Evolutionary conservation across 2,888 invertebrate species (phyloP).

Genomic region (Graphium colonna): DNA sequence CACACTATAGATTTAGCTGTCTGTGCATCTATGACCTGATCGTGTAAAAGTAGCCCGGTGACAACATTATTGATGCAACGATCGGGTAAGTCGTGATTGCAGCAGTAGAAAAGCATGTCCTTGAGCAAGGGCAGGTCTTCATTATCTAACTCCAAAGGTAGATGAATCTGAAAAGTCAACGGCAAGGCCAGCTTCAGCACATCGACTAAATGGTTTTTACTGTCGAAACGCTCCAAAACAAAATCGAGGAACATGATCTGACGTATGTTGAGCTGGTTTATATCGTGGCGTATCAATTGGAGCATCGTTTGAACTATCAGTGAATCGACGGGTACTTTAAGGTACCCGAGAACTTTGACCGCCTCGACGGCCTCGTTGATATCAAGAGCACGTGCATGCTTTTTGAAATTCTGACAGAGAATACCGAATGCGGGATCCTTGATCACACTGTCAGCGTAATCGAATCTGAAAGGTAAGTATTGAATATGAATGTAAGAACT

Average conservation of each 20-base stretch:
- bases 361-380: constrained; percentile 78
- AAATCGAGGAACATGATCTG: constrained; percentile 83
- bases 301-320: constrained; percentile 82
- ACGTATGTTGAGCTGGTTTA: constrained; percentile 80
- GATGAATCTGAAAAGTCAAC: constrained; percentile 82
- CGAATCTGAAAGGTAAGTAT: constrained; percentile 38
- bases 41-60: constrained; percentile 66
- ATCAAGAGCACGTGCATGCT: constrained; percentile 73
- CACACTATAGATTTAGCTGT: constrained; percentile 76
- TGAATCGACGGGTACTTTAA: constrained; percentile 80
- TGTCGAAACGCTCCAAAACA: constrained; percentile 71
- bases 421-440: constrained; percentile 78
- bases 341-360: constrained; percentile 77
- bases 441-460: constrained; percentile 59
- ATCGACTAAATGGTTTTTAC: constrained; percentile 78
- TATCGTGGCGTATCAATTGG: constrained; percentile 80
- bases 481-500: not conserved
- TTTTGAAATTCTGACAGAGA: constrained; percentile 79
- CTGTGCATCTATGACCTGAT: constrained; percentile 60
- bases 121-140: constrained; percentile 71
- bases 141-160: constrained; percentile 78
- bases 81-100: constrained; percentile 69
- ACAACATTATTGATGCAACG: constrained; percentile 75
- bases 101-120: constrained; percentile 77
- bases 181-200: constrained; percentile 84